phyloP scores from a whole-genome alignment of 64 coral and sea anemone species.

The Pocillopora damicornis region DNA sequence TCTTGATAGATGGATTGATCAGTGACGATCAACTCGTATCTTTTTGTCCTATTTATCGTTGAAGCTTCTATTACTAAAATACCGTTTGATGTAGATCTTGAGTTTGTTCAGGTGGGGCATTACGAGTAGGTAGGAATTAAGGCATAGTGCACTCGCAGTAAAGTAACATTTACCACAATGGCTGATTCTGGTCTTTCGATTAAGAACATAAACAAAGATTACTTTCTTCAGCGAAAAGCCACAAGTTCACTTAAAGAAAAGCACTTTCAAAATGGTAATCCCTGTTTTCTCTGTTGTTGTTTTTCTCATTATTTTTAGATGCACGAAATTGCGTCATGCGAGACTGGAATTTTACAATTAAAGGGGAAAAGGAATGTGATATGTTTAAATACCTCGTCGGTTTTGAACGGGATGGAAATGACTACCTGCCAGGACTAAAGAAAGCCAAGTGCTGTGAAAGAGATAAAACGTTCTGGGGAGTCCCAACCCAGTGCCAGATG shows the following conservation, averaged over 20 bases:
- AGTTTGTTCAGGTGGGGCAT: too few relatives aligned
- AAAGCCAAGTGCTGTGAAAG: slow-evolving; percentile 1
- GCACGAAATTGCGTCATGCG: background rate
- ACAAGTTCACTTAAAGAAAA: background rate
- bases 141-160: too few relatives aligned
- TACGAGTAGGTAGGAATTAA: too few relatives aligned
- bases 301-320: background rate
- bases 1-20: too few relatives aligned
- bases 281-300: background rate
- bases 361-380: background rate
- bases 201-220: too few relatives aligned
- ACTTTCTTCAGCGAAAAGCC: too few relatives aligned
- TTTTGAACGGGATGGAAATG: slow-evolving; percentile 18
- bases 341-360: slow-evolving; percentile 1
- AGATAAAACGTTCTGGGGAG: slow-evolving; percentile 22
- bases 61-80: too few relatives aligned
- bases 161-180: background rate
- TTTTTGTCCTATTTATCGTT: too few relatives aligned
- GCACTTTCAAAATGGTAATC: background rate
- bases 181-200: background rate
- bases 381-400: slow-evolving; percentile 8
- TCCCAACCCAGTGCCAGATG: slow-evolving; percentile 3
- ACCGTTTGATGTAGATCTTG: too few relatives aligned
- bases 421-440: slow-evolving; percentile 10
- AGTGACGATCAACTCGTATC: too few relatives aligned